A percentile compares a stretch with the other conserved stretches of the same genome.
These are phyloP conservation scores for Platysteira castanea DNA, from an alignment of 2,113 vertebrate genomes.

Conservation along the genomic window DNA sequence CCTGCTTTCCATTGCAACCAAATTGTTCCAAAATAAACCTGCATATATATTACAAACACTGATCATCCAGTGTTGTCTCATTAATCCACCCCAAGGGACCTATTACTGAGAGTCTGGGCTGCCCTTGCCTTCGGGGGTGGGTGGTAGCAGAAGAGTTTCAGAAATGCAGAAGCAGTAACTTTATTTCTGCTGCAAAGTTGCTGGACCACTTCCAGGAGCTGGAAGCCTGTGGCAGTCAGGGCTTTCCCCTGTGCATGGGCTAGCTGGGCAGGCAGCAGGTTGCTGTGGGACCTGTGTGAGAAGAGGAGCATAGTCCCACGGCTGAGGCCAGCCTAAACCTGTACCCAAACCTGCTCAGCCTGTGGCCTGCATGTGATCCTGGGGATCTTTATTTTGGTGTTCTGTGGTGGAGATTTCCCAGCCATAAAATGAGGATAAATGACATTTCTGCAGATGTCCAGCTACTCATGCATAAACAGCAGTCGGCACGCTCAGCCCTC, in stretches of 20 bases:
- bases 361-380: accelerated
- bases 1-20: background rate
- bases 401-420: background rate
- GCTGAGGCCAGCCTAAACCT: background rate
- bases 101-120: no score
- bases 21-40: background rate
- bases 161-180: background rate
- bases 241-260: background rate
- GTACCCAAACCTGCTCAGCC: background rate
- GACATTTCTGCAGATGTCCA: background rate
- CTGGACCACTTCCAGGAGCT: background rate
- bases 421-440: background rate
- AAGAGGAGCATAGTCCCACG: accelerated
- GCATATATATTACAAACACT: background rate
- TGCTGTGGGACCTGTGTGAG: background rate
- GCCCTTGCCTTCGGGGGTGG: background rate
- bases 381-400: background rate
- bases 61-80: background rate
- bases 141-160: background rate
- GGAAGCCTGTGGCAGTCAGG: background rate
- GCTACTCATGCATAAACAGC: background rate
- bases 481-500: background rate
- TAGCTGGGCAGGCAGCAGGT: background rate
- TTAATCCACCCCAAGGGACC: background rate
- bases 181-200: background rate